Conservation (phyloP, 2,888 invertebrate genomes). For the Nasonia oneida region DNA sequence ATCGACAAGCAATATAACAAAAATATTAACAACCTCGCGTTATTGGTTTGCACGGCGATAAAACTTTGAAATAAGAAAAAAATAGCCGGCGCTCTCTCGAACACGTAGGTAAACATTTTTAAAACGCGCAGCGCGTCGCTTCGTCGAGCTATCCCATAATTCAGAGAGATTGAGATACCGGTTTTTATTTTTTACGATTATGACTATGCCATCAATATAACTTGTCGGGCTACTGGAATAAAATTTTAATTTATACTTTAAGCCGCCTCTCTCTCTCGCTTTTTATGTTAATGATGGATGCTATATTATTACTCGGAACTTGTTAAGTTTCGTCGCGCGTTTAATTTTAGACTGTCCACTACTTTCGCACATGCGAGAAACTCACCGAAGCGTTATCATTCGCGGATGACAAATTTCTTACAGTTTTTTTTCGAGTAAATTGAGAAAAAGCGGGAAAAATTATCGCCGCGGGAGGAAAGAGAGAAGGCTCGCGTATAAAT, state of each 20-base stretch:
- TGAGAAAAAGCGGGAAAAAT: conserved; percentile 8
- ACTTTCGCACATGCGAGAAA: background rate
- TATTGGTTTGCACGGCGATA: background rate
- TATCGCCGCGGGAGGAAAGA: background rate
- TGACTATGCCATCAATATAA: conserved; percentile 44
- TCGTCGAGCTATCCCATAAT: conserved; percentile 21
- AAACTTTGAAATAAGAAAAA: conserved; percentile 15
- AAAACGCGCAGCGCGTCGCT: background rate
- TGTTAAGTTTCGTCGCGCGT: conserved; percentile 28
- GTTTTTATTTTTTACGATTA: conserved; percentile 55
- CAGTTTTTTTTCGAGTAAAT: background rate
- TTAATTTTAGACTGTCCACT: conserved; percentile 17
- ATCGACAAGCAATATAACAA: background rate
- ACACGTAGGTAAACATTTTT: conserved; percentile 43
- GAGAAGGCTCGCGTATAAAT: background rate
- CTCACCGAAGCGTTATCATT: background rate
- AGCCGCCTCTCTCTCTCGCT: background rate
- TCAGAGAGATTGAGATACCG: conserved; percentile 42
- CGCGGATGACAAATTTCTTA: background rate
- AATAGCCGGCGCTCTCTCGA: background rate
- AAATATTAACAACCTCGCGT: conserved; percentile 7
- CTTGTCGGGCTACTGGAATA: conserved; percentile 60
- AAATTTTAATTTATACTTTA: conserved; percentile 53
- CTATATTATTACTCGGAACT: conserved; percentile 28
- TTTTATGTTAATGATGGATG: conserved; percentile 33